Base-by-base conservation (phyloP, 2,888 invertebrate species). In the Microctonus brassicae region DNA sequence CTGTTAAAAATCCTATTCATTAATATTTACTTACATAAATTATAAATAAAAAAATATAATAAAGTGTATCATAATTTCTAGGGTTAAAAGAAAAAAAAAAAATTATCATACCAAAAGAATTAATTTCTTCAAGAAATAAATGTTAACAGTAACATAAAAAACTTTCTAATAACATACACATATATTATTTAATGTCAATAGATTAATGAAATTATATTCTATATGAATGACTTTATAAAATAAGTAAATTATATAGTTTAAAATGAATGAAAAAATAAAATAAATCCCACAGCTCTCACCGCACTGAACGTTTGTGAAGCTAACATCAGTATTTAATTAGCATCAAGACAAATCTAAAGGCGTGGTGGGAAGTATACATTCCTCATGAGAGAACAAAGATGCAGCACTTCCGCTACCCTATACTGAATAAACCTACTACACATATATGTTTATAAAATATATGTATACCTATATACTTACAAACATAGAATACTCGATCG, bases 241-340 rank as follows among this genome's bases (percentile, higher is more conserved):
- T n/a, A 17, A 17, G 47, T 47, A 47, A 47, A 47, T 47, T 47
- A 47, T 47, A 29, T n/a, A 47, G 47, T 47, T 17, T 17, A 17
- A 6, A 47, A 47, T 47, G 17, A 47, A 47, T 47, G 7, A 47
- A 47, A 47, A 39, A 47, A 47, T 29, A 29, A 29, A 29, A 29
- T 29, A 29, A 29, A 52, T 63, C 52, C 63, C 63, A 63, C 34
- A 53, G 34, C 53, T 65, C 65, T 65, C 22, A 65, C 29, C 53
- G 53, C 34, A n/a, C 5, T 47, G 7, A 47, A 47, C 17, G 42
- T 42, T 42, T 42, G 47, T 47, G 17, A n/a, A 4, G 42, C 60
- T 52, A 65, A 70, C 70, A 70, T 65, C 52, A 65, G 52, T 58
- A 70, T 17, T 70, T 65, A n/a, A n/a, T n/a, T n/a, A 70, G 36